phyloP scores from a whole-genome alignment of 2,888 invertebrate species.

The Corythucha ciliata region DNA sequence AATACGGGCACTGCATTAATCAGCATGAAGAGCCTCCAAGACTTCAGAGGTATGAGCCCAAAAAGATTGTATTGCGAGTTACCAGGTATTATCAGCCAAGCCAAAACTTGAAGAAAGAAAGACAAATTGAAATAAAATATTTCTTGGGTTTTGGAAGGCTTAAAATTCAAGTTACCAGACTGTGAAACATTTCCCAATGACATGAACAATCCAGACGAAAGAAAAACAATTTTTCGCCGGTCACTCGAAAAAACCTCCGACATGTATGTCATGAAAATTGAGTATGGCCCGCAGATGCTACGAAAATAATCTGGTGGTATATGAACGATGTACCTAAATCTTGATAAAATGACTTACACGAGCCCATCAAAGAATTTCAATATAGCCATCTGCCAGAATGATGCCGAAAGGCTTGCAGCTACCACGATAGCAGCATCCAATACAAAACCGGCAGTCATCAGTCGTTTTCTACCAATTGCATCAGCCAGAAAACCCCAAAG shows the following conservation, averaged over 20 bases:
- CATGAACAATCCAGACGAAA: slow-evolving; percentile 57
- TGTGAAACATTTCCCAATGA: slow-evolving; percentile 51
- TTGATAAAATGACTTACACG: no score
- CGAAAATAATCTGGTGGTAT: no score
- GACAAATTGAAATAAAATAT: slow-evolving; percentile 5
- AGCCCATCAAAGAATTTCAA: no score
- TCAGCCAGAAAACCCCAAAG: no score
- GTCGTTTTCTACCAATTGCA: no score
- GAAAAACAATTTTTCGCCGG: slow-evolving; percentile 54
- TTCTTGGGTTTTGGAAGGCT: no score
- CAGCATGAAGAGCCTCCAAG: slow-evolving; percentile 46
- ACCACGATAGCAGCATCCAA: no score
- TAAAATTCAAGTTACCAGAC: slow-evolving; percentile 40
- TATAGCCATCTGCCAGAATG: no score
- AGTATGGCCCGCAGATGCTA: slow-evolving; percentile 61
- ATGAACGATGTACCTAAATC: no score
- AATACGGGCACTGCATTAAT: slow-evolving; percentile 55
- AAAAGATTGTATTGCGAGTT: background rate
- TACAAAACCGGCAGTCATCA: no score
- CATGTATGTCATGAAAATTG: slow-evolving; percentile 60
- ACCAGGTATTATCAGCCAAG: slow-evolving; percentile 54
- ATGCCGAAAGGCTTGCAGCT: no score
- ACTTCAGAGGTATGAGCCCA: slow-evolving; percentile 38
- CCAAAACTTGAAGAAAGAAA: slow-evolving; percentile 51
- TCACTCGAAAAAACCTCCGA: slow-evolving; percentile 62